A percentile compares a stretch with the other conserved stretches of the same genome.
Conservation (phyloP, 2,888 invertebrate genomes). For the Laothoe populi region DNA sequence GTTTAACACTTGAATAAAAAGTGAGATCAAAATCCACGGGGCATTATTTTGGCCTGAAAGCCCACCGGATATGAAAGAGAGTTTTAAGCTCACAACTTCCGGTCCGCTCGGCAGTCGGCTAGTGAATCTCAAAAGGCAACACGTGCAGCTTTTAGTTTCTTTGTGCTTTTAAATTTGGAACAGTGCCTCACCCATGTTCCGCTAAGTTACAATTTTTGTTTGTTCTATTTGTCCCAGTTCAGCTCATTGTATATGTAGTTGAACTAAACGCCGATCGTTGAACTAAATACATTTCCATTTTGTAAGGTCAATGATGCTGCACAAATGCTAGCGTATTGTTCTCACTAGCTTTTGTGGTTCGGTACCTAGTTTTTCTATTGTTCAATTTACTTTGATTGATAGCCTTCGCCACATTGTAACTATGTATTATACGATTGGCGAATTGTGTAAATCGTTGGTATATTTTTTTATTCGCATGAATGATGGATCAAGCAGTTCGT, state of each 20-base stretch:
- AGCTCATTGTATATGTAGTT: slow-evolving; percentile 29
- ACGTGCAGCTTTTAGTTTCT: slow-evolving; percentile 60
- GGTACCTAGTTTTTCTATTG: not conserved
- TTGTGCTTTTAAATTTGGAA: slow-evolving; percentile 56
- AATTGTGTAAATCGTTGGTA: no score
- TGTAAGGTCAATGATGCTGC: not conserved
- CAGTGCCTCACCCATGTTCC: slow-evolving; percentile 33
- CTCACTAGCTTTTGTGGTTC: not conserved
- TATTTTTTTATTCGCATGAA: no score
- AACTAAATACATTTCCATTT: not conserved
- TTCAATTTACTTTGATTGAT: slow-evolving; percentile 5
- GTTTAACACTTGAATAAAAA: slow-evolving; percentile 35
- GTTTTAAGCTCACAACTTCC: slow-evolving; percentile 56
- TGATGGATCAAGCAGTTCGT: no score
- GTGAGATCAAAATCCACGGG: slow-evolving; percentile 42
- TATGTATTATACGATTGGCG: no score
- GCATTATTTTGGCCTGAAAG: slow-evolving; percentile 54
- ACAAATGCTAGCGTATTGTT: not conserved
- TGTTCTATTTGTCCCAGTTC: slow-evolving; percentile 35
- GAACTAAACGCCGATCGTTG: slow-evolving; percentile 11
- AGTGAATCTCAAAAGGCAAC: slow-evolving; percentile 59
- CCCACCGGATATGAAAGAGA: slow-evolving; percentile 62
- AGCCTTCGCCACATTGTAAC: not conserved
- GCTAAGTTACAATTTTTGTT: slow-evolving; percentile 24
- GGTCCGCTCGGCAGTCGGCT: slow-evolving; percentile 39